A percentile compares a stretch with the other conserved stretches of the same genome.
Evolutionary conservation across 2,888 invertebrate species (phyloP).

Genomic region (Sympetrum striolatum): DNA sequence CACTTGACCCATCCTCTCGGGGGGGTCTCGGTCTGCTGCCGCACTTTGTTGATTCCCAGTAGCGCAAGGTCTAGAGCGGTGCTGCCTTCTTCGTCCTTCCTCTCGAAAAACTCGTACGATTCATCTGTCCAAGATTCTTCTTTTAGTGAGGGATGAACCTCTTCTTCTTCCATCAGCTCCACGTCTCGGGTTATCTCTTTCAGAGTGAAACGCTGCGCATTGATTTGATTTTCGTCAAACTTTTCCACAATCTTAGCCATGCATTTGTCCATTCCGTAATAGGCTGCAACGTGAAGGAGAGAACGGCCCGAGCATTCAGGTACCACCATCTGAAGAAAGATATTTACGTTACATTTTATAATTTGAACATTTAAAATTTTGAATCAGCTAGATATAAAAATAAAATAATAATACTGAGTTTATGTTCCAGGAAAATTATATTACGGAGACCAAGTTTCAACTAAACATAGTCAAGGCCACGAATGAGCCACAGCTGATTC

Average conservation of each 20-base stretch:
- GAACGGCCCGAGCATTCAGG: background rate
- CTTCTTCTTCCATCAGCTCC: background rate
- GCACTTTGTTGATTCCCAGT: background rate
- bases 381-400: too few relatives aligned
- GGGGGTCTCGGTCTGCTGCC: background rate
- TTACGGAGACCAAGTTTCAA: too few relatives aligned
- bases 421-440: too few relatives aligned
- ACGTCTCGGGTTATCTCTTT: background rate
- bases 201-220: background rate
- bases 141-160: background rate
- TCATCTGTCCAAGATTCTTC: background rate
- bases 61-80: background rate
- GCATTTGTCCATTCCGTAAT: constrained; percentile 57
- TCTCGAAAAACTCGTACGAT: too few relatives aligned
- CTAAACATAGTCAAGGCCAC: too few relatives aligned
- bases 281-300: constrained; percentile 46
- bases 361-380: too few relatives aligned
- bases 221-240: background rate
- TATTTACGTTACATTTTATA: background rate
- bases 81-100: background rate
- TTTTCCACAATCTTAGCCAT: background rate
- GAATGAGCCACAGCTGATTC: too few relatives aligned
- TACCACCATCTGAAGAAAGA: background rate
- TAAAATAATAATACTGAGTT: too few relatives aligned
- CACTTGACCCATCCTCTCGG: background rate